Percentiles rank a stretch among this genome's conserved stretches.
Evolutionary conservation across 2,797 vertebrate species (phyloP).

Genomic region (Halcyon badia): DNA sequence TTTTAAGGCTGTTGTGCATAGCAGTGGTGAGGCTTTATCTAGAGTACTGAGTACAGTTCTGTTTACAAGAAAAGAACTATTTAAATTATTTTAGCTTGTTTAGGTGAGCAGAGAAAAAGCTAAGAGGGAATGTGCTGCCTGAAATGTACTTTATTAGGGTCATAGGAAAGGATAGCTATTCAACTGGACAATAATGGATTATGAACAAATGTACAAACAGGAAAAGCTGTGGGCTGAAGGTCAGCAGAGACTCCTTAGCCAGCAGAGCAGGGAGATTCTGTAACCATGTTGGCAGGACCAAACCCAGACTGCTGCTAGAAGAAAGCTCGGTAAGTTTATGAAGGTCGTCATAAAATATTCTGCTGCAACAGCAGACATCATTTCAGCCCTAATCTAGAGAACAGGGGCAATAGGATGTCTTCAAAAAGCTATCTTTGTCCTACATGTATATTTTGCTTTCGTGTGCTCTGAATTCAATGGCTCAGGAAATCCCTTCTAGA

Average conservation of each 20-base stretch:
- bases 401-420: rapidly evolving
- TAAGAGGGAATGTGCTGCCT: neutral
- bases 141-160: neutral
- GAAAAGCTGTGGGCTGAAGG: neutral
- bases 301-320: neutral
- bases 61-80: conserved; percentile 33
- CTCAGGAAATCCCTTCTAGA: neutral
- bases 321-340: neutral
- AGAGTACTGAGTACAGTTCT: neutral
- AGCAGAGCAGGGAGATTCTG: neutral
- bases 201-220: neutral
- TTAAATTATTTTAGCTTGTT: conserved; percentile 25
- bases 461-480: neutral
- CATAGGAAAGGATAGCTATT: neutral
- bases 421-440: neutral
- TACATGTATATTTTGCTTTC: neutral
- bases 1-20: neutral
- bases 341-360: neutral
- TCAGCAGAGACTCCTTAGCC: neutral
- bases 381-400: neutral
- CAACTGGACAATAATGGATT: neutral
- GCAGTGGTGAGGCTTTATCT: conserved; percentile 38
- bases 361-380: neutral
- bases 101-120: conserved; percentile 19
- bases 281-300: neutral